Evolutionary conservation across 2,113 vertebrate species (phyloP).

Genomic region (Cyanoliseus patagonus): DNA sequence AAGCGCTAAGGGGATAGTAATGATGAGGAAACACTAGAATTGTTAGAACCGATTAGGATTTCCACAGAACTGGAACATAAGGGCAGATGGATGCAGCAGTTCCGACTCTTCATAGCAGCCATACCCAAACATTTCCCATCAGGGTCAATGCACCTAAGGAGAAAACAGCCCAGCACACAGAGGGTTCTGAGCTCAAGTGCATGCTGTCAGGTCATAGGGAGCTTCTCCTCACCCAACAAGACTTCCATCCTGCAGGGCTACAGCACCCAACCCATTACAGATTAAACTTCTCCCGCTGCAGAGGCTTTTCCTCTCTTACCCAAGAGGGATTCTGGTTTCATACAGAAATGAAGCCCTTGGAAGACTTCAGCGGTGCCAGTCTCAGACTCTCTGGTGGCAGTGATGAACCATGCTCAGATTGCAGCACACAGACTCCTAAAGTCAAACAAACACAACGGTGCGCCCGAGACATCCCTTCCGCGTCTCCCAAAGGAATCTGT

Average conservation of each 20-base stretch:
- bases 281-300: background rate
- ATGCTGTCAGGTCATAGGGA: background rate
- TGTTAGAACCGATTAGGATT: background rate
- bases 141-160: fast-evolving
- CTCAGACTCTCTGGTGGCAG: background rate
- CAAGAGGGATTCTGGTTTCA: background rate
- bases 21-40: too few species aligned
- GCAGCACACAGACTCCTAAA: background rate
- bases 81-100: fast-evolving
- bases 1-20: fast-evolving
- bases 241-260: background rate
- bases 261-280: too few species aligned
- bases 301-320: background rate
- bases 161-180: background rate
- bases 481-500: background rate
- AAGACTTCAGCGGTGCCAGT: background rate
- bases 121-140: background rate
- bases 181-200: background rate
- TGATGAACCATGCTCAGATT: background rate
- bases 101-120: fast-evolving
- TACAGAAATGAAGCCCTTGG: background rate
- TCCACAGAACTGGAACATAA: background rate
- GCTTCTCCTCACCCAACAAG: too few species aligned
- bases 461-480: background rate
- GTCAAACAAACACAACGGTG: background rate